These are phyloP conservation scores for Cranoglanis bouderius DNA, from an alignment of 2,113 vertebrate species.

Conservation along the genomic window DNA sequence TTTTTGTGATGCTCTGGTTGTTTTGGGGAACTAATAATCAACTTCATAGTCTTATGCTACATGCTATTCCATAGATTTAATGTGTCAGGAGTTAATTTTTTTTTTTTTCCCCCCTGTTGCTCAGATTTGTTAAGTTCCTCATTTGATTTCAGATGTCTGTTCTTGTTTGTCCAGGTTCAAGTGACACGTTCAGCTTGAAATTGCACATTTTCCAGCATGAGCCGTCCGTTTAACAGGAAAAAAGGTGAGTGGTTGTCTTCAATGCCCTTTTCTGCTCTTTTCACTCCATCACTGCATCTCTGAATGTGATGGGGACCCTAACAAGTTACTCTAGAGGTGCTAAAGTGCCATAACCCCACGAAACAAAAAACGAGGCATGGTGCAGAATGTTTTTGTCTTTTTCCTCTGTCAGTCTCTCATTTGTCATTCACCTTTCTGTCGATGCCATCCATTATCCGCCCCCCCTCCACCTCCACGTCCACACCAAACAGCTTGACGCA, in stretches of 20 bases:
- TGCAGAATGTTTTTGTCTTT: background rate
- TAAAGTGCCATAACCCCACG: background rate
- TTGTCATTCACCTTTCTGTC: background rate
- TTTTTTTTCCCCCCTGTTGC: background rate
- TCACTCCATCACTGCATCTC: slow-evolving; percentile 11
- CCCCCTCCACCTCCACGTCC: background rate
- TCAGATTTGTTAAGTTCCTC: background rate
- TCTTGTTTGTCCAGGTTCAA: slow-evolving; percentile 64
- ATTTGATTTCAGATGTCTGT: slow-evolving; percentile 16
- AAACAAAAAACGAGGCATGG: background rate
- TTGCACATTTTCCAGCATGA: slow-evolving; percentile 81
- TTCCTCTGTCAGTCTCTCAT: background rate
- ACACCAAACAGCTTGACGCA: background rate
- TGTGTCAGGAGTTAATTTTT: background rate
- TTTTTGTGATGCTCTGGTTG: background rate
- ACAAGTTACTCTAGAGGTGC: background rate
- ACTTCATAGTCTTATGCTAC: background rate
- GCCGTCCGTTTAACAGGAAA: slow-evolving; percentile 90
- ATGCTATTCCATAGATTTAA: background rate
- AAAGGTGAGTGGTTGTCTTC: slow-evolving; percentile 76
- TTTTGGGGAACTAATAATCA: background rate
- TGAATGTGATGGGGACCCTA: background rate
- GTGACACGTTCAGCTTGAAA: slow-evolving; percentile 58
- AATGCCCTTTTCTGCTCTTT: background rate
- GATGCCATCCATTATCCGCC: background rate